Conservation (phyloP, 2,113 vertebrate genomes). For the Oceanodroma tethys region DNA sequence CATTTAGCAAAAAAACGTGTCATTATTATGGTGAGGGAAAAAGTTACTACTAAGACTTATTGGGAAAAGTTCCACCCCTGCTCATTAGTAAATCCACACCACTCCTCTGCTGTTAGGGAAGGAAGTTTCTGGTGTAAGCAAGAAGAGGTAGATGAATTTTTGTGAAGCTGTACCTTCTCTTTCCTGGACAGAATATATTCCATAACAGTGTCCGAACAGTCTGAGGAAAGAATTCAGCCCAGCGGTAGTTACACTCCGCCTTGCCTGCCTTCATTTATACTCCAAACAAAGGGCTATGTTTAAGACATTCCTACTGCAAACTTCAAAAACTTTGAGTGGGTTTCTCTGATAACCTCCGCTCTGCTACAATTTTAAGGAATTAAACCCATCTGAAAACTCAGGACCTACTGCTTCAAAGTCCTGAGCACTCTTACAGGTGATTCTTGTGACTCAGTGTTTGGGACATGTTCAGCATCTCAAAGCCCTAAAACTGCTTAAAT, state of each 20-base stretch:
- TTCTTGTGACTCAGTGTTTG: neutral
- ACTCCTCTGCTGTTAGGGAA: neutral
- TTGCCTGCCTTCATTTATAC: neutral
- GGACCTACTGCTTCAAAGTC: neutral
- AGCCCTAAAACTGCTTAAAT: neutral
- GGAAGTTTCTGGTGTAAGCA: neutral
- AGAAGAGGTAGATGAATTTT: neutral
- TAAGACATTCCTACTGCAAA: neutral
- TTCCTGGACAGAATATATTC: neutral
- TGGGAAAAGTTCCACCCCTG: neutral
- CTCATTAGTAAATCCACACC: neutral
- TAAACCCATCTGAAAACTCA: neutral
- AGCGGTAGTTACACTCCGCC: neutral
- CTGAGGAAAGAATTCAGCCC: neutral
- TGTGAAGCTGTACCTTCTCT: neutral
- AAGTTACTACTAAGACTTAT: neutral
- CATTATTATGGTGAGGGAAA: neutral
- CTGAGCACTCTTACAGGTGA: neutral
- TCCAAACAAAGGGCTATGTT: neutral
- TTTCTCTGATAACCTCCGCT: neutral
- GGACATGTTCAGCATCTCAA: neutral
- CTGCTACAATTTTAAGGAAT: neutral
- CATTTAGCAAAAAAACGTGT: neutral
- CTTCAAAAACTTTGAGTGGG: neutral
- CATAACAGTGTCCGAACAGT: neutral